Conservation (phyloP, 2,113 vertebrate genomes). For the Eubucco bourcierii region DNA sequence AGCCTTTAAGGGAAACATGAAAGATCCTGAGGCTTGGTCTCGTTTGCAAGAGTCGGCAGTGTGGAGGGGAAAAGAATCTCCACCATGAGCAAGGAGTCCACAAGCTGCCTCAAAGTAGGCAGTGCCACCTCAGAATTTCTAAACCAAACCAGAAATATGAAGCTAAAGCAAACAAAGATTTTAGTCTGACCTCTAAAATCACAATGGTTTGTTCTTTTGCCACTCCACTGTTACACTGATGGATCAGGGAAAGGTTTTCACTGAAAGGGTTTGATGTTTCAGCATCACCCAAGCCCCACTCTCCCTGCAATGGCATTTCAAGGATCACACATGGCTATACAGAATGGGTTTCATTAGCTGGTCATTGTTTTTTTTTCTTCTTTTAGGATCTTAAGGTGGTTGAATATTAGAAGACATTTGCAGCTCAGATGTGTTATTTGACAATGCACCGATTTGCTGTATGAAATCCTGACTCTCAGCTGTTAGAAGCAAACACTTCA, state of each 20-base stretch:
- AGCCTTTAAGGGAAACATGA: background rate
- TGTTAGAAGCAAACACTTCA: background rate
- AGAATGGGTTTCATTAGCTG: background rate
- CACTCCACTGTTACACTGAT: background rate
- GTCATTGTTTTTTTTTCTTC: background rate
- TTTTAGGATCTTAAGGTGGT: background rate
- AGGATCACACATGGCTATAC: background rate
- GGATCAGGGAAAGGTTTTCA: background rate
- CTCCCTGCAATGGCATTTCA: background rate
- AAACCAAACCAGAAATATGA: conserved; percentile 60
- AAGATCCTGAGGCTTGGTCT: background rate
- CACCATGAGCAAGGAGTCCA: background rate
- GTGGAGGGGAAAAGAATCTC: background rate
- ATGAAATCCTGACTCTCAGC: background rate
- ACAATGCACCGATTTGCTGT: background rate
- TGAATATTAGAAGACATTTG: background rate
- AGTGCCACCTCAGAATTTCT: conserved; percentile 12
- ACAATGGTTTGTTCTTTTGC: background rate
- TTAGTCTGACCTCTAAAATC: background rate
- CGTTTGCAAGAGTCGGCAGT: background rate
- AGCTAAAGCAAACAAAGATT: conserved; percentile 51
- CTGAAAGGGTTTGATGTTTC: background rate
- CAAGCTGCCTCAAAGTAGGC: conserved; percentile 37
- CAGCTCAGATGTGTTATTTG: background rate
- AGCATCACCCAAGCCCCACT: background rate